phyloP scores from a whole-genome alignment of 2,113 vertebrate genomes.

The Chiloscyllium plagiosum region DNA sequence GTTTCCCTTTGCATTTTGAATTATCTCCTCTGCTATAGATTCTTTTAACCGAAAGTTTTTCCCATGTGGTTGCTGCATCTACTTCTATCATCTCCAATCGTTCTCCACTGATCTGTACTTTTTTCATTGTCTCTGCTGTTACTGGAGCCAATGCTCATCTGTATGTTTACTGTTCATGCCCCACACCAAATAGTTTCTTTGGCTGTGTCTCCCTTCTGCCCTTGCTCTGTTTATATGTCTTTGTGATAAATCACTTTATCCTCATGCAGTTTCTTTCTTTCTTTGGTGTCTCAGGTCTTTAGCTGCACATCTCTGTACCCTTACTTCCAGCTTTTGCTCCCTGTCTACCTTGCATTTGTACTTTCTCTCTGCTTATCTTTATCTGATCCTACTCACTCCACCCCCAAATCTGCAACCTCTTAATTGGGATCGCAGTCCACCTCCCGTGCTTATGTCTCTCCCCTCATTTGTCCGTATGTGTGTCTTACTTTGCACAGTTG shows the following conservation, averaged over 20 bases:
- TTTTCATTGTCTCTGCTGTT: not conserved
- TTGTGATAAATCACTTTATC: not conserved
- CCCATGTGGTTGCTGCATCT: not conserved
- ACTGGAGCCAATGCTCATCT: not conserved
- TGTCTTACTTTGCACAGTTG: no score
- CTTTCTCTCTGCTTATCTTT: not conserved
- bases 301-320: not conserved
- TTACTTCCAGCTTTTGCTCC: not conserved
- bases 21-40: not conserved
- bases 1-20: not conserved
- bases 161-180: no score
- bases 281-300: not conserved
- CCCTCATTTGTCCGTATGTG: no score
- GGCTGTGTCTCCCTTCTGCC: not conserved
- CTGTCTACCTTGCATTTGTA: not conserved
- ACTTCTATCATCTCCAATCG: not conserved
- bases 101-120: no score
- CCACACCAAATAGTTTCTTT: not conserved
- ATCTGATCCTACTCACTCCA: no score
- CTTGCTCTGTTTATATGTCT: not conserved
- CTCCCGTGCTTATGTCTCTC: no score
- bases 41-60: not conserved
- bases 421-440: no score
- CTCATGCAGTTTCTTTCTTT: not conserved
- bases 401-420: no score